These are phyloP conservation scores for Bergia puertoricense DNA, from an alignment of 92 coral and sea anemone genomes.

Conservation along the genomic window DNA sequence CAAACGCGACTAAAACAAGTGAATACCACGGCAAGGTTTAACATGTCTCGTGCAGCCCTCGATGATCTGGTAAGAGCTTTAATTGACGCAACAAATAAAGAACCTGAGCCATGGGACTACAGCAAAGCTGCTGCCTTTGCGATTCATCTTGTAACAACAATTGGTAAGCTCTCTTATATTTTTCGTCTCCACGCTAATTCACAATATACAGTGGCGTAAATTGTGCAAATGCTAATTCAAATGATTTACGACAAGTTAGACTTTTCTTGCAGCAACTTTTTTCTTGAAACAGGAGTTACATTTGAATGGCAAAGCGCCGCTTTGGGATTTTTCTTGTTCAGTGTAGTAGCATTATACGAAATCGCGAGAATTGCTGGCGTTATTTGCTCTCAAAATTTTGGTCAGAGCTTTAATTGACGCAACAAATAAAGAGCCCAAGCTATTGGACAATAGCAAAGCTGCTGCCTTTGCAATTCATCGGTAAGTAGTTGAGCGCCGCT, in stretches of 20 bases:
- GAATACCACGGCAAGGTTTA: conserved; percentile 18
- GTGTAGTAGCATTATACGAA: too few species aligned
- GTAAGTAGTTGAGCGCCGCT: not conserved
- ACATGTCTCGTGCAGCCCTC: conserved; percentile 7
- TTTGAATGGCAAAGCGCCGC: too few species aligned
- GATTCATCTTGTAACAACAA: conserved; percentile 19
- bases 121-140: conserved; percentile 12
- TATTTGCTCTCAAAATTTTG: not conserved
- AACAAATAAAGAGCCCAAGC: not conserved
- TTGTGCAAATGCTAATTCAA: too few species aligned
- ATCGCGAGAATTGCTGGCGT: too few species aligned
- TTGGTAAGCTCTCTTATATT: too few species aligned
- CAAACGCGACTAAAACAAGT: not conserved
- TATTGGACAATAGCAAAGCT: too few species aligned
- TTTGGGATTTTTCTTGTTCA: too few species aligned
- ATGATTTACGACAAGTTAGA: too few species aligned
- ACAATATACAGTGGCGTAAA: too few species aligned
- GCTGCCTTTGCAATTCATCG: not conserved
- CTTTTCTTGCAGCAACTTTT: too few species aligned
- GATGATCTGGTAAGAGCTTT: not conserved
- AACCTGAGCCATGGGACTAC: conserved; percentile 20
- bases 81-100: not conserved
- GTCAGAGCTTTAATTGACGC: not conserved
- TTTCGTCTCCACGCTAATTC: too few species aligned
- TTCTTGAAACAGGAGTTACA: too few species aligned